phyloP scores from a whole-genome alignment of 2,113 vertebrate species.

The Siniperca knerii region DNA sequence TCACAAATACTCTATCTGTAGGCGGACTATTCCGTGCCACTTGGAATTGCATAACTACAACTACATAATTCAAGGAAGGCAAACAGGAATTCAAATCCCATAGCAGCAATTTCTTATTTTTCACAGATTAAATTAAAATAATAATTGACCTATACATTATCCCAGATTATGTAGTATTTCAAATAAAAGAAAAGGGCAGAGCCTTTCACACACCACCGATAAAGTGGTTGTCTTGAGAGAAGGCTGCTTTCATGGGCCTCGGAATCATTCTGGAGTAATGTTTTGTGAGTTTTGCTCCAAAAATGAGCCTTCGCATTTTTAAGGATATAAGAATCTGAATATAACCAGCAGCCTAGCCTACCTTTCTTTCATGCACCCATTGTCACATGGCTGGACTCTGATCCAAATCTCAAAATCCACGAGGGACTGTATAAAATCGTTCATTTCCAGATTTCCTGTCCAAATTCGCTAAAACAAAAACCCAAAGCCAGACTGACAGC shows the following conservation, averaged over 20 bases:
- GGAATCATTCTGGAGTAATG: background rate
- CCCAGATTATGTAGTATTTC: background rate
- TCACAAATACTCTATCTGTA: no score
- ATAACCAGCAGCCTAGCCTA: background rate
- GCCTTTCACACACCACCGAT: background rate
- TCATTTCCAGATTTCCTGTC: background rate
- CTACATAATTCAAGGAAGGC: background rate
- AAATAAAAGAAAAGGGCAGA: background rate
- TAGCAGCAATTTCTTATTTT: background rate
- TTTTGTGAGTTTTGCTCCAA: background rate
- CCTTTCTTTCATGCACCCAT: background rate
- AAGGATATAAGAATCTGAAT: no score
- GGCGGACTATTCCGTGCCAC: background rate
- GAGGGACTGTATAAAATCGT: background rate
- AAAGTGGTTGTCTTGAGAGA: background rate
- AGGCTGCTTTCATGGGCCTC: background rate
- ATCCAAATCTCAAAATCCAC: background rate
- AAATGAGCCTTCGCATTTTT: background rate
- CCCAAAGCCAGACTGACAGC: background rate
- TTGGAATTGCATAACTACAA: background rate
- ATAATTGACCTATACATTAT: background rate
- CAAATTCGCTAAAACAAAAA: background rate
- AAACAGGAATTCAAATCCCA: background rate
- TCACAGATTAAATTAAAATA: background rate
- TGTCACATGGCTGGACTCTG: background rate